These are phyloP conservation scores for Masticophis lateralis DNA, from an alignment of 2,797 vertebrate genomes.

Conservation along the genomic window DNA sequence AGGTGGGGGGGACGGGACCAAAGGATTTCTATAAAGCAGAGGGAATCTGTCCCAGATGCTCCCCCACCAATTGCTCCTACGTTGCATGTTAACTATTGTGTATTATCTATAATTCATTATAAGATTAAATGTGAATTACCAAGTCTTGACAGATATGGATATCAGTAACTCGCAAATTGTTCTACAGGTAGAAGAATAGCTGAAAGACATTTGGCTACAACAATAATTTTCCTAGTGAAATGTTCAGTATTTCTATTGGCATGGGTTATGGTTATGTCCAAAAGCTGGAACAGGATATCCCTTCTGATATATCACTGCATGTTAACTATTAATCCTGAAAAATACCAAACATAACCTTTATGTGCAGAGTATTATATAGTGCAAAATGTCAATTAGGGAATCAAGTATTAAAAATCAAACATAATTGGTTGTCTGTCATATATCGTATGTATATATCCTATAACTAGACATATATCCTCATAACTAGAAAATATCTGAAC, in stretches of 20 bases:
- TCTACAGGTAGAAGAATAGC: not conserved
- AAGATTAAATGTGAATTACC: not conserved
- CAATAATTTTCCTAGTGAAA: not conserved
- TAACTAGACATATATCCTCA: not conserved
- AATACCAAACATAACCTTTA: not conserved
- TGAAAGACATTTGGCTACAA: not conserved
- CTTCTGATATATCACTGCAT: not conserved
- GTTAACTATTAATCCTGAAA: not conserved
- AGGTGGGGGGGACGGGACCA: not conserved
- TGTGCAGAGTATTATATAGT: not conserved
- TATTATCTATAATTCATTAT: not conserved
- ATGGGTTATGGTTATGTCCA: not conserved
- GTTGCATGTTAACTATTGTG: not conserved
- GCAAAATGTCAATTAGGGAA: not conserved
- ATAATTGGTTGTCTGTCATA: not conserved
- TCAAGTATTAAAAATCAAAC: not conserved
- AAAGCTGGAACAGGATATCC: not conserved
- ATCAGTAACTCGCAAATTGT: not conserved
- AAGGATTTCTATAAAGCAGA: not conserved
- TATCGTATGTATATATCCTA: not conserved
- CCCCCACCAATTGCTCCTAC: not conserved
- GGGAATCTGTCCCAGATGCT: not conserved
- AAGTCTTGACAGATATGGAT: not conserved
- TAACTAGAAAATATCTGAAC: not conserved
- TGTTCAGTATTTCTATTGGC: not conserved